Percentiles rank a stretch among this genome's conserved stretches.
Evolutionary conservation across 2,888 invertebrate genomes (phyloP).

Genomic region (Apamea crenata): DNA sequence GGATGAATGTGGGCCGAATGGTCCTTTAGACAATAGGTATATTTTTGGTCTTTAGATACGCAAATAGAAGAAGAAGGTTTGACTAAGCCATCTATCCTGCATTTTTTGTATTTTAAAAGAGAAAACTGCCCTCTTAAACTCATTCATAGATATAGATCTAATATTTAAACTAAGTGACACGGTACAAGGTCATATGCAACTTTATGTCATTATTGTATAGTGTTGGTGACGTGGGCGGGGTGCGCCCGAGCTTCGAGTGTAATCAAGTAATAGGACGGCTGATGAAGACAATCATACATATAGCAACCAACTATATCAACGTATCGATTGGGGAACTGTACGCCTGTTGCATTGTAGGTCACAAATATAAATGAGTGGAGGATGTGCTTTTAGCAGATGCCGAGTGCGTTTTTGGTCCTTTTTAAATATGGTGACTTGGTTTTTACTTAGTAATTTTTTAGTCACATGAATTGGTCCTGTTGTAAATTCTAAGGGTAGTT

Average conservation of each 20-base stretch:
- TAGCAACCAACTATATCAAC: conserved; percentile 6
- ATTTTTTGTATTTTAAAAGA: neutral
- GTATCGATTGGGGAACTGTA: conserved; percentile 30
- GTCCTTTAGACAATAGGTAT: neutral
- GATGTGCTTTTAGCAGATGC: neutral
- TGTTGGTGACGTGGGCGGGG: conserved; percentile 57
- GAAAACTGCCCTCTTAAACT: conserved; percentile 19
- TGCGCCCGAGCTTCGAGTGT: conserved; percentile 56
- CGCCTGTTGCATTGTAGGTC: conserved; percentile 30
- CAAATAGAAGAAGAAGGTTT: neutral
- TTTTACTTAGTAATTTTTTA: neutral
- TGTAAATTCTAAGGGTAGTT: neutral
- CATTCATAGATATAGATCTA: neutral
- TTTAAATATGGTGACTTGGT: neutral
- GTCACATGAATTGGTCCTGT: neutral
- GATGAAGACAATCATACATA: conserved; percentile 58
- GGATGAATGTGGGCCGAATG: neutral
- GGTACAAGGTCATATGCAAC: conserved; percentile 49
- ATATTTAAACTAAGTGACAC: conserved; percentile 29
- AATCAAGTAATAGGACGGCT: conserved; percentile 68
- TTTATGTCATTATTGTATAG: conserved; percentile 44
- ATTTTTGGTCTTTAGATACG: neutral
- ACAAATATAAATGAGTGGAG: neutral
- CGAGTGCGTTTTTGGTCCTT: neutral
- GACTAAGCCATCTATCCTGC: neutral